phyloP scores from a whole-genome alignment of 64 coral and sea anemone species.

The Trachythela sp. region DNA sequence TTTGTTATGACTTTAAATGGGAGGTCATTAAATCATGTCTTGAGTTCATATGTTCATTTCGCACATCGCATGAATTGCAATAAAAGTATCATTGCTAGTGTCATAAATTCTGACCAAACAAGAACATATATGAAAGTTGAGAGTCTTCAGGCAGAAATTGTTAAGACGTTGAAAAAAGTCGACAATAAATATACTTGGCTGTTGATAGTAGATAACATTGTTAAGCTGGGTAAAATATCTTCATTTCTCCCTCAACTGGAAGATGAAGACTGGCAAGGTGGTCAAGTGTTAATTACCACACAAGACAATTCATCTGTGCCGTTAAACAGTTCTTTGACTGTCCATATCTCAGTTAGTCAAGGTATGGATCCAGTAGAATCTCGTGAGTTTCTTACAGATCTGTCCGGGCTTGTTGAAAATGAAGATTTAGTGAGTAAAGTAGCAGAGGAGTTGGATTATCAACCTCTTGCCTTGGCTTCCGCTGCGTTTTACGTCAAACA shows the following conservation, averaged over 20 bases:
- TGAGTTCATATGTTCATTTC: neutral
- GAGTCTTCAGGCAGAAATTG: too few relatives aligned
- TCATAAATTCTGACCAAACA: too few relatives aligned
- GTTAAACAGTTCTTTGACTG: neutral
- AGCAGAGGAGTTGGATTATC: slow-evolving; percentile 34
- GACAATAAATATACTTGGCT: neutral
- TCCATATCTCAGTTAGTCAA: slow-evolving; percentile 21
- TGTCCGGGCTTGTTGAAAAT: slow-evolving; percentile 24
- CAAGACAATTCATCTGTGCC: slow-evolving; percentile 37
- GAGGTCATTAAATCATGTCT: neutral
- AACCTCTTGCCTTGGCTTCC: slow-evolving; percentile 41
- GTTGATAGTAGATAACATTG: slow-evolving; percentile 32
- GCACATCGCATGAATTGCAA: neutral
- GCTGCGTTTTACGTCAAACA: slow-evolving; percentile 37
- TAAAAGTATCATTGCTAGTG: too few relatives aligned
- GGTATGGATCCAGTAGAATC: slow-evolving; percentile 33
- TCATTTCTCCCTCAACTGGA: neutral
- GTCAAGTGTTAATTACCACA: slow-evolving; percentile 53
- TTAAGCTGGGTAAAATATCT: neutral
- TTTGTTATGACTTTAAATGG: neutral
- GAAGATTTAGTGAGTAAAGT: neutral
- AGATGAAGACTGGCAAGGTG: slow-evolving; percentile 27
- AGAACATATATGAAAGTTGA: too few relatives aligned
- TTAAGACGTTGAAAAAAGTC: too few relatives aligned
- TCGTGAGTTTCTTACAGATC: slow-evolving; percentile 9